These are phyloP conservation scores for Dendrocincla fuliginosa DNA, from an alignment of 2,797 vertebrate genomes.

Conservation along the genomic window DNA sequence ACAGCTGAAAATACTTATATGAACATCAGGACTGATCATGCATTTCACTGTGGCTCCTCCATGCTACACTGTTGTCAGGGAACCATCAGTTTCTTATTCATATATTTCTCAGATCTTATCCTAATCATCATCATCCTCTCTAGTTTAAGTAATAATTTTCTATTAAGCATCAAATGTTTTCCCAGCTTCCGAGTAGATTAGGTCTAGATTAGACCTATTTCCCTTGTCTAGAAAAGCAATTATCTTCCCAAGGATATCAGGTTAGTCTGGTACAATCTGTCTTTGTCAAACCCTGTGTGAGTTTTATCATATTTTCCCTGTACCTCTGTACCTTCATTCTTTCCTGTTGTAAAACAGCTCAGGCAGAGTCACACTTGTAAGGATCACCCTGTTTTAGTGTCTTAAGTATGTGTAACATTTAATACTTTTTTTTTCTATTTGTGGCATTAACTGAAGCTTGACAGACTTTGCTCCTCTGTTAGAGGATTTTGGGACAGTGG, in stretches of 20 bases:
- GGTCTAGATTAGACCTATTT: background rate
- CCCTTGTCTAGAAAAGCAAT: conserved; percentile 12
- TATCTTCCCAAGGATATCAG: background rate
- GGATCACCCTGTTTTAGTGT: background rate
- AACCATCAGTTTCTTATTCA: background rate
- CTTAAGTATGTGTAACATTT: background rate
- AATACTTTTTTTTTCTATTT: background rate
- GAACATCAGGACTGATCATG: background rate
- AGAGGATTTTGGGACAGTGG: background rate
- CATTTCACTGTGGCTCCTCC: background rate
- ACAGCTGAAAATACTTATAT: background rate
- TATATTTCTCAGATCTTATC: background rate
- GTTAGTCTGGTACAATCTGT: background rate
- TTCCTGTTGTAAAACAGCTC: background rate
- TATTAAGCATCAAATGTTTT: background rate
- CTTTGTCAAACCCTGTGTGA: background rate
- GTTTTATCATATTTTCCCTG: background rate
- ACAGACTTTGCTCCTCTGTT: background rate
- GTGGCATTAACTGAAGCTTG: background rate
- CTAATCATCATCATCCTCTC: background rate
- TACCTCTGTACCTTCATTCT: background rate
- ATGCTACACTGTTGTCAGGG: background rate
- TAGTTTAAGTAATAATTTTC: background rate
- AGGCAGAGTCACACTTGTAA: background rate
- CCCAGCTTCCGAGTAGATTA: background rate